Percentiles rank a stretch among this genome's conserved stretches.
These are phyloP conservation scores for Lagria hirta DNA, from an alignment of 2,888 invertebrate species.

Conservation along the genomic window DNA sequence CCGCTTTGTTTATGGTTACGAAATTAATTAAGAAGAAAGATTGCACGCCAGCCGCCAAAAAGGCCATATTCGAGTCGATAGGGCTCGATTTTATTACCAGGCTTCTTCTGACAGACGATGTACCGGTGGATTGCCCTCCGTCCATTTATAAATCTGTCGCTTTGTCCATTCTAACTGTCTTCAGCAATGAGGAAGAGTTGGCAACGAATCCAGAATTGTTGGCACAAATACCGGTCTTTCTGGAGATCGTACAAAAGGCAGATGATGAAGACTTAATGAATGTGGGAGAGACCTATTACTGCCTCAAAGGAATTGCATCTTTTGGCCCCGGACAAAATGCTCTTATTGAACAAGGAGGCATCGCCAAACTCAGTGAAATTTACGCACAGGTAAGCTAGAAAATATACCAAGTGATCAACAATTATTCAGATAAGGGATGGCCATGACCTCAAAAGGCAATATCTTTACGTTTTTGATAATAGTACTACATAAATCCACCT, in stretches of 20 bases:
- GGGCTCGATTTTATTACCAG: constrained; percentile 85
- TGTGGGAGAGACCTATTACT: constrained; percentile 83
- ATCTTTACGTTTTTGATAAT: no score
- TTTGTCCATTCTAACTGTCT: constrained; percentile 81
- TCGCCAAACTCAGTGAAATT: constrained; percentile 81
- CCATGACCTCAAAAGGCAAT: no score
- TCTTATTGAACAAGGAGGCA: constrained; percentile 74
- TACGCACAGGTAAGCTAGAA: no score
- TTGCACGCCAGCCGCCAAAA: constrained; percentile 70
- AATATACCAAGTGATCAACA: no score
- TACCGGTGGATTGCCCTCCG: constrained; percentile 86
- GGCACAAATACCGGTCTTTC: constrained; percentile 76
- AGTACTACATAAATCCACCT: no score
- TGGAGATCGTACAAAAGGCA: constrained; percentile 81
- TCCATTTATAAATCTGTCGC: constrained; percentile 90
- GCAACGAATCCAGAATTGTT: constrained; percentile 83
- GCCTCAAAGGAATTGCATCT: constrained; percentile 78
- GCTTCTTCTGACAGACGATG: constrained; percentile 71
- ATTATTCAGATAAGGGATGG: no score
- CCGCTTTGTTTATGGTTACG: constrained; percentile 88
- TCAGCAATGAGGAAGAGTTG: constrained; percentile 79
- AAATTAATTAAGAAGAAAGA: constrained; percentile 78
- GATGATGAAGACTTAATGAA: constrained; percentile 87
- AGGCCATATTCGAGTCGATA: constrained; percentile 83
- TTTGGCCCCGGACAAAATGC: constrained; percentile 78